Percentiles rank a stretch among this genome's conserved stretches.
These are phyloP conservation scores for Manacus vitellinus DNA, from an alignment of 2,113 vertebrate species.

Conservation along the genomic window DNA sequence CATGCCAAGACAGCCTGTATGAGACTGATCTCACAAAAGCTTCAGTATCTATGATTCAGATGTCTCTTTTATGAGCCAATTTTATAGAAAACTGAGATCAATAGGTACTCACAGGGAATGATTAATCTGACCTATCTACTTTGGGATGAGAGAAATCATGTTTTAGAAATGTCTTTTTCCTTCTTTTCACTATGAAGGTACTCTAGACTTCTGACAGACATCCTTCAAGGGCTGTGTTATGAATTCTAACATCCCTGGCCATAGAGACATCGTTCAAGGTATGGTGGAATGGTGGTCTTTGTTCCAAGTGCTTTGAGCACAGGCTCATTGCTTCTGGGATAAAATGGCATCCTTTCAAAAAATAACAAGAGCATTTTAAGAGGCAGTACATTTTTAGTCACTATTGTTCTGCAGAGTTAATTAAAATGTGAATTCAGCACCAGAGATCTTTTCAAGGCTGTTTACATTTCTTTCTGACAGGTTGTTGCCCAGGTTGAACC, in stretches of 20 bases:
- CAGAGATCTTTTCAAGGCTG: not conserved
- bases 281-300: not conserved
- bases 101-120: not conserved
- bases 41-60: not conserved
- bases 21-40: not conserved
- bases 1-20: not conserved
- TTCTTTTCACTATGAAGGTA: not conserved
- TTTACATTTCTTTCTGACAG: not conserved
- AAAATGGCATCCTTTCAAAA: not conserved
- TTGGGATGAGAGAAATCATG: not conserved
- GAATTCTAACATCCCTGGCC: not conserved
- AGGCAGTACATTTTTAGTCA: not conserved
- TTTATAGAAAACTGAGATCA: not conserved
- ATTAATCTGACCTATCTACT: not conserved
- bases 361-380: not conserved
- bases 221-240: not conserved
- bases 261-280: not conserved
- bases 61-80: not conserved
- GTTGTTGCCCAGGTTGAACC: not conserved
- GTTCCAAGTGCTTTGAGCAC: not conserved
- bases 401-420: not conserved
- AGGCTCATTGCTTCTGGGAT: not conserved
- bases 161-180: not conserved
- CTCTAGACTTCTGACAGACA: not conserved
- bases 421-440: not conserved